phyloP scores from a whole-genome alignment of 2,797 vertebrate genomes.

The Pipistrellus nathusii region DNA sequence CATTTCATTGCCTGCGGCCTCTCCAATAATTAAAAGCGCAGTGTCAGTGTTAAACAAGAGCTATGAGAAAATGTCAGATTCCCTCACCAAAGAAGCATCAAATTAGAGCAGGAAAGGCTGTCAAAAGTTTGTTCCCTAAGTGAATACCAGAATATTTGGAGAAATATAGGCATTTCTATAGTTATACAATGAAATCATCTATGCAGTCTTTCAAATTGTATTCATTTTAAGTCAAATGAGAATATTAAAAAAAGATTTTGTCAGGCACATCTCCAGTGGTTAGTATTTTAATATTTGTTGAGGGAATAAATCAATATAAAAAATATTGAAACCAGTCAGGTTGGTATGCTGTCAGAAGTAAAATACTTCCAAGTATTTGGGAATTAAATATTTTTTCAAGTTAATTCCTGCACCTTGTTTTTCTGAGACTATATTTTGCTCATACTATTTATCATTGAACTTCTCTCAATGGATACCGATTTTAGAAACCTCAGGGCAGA shows the following conservation, averaged over 20 bases:
- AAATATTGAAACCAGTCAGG: background rate
- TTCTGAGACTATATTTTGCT: conserved; percentile 25
- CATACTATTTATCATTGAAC: background rate
- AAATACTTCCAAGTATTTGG: background rate
- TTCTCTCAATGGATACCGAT: background rate
- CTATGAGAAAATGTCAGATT: conserved; percentile 69
- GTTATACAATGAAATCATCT: conserved; percentile 23
- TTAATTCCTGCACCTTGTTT: background rate
- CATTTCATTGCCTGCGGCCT: conserved; percentile 68
- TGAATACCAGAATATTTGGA: conserved; percentile 41
- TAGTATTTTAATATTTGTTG: conserved; percentile 57
- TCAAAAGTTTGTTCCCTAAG: conserved; percentile 51
- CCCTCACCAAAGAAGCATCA: conserved; percentile 67
- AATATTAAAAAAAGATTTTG: background rate
- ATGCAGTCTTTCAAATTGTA: conserved; percentile 54
- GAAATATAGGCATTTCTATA: conserved; percentile 18
- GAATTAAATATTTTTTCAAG: conserved; percentile 16
- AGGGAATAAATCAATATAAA: conserved; percentile 57
- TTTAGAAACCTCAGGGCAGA: conserved; percentile 17
- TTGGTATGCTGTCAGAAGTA: background rate
- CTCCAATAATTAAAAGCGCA: conserved; percentile 76
- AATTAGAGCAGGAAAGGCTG: conserved; percentile 47
- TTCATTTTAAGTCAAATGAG: conserved; percentile 35
- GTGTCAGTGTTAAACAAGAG: conserved; percentile 65
- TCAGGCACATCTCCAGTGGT: background rate